Percentiles rank a stretch among this genome's conserved stretches.
Evolutionary conservation across 2,113 vertebrate genomes (phyloP).

Genomic region (Hippocampus barbouri): DNA sequence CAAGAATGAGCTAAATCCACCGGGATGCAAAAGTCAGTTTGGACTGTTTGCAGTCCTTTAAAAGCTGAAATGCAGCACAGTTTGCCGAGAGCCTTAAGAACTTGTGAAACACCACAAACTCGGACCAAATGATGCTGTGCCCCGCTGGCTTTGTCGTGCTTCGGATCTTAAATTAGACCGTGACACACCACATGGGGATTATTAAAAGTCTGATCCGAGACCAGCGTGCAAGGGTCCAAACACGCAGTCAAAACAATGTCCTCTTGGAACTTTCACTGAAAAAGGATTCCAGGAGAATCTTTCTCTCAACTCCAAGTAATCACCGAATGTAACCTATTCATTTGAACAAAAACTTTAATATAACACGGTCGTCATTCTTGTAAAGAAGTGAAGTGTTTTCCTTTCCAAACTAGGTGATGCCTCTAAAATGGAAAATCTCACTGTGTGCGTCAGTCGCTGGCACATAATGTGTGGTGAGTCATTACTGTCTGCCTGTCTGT

Average conservation of each 20-base stretch:
- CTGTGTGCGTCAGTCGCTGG: background rate
- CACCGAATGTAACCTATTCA: background rate
- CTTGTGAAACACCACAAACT: constrained; percentile 10
- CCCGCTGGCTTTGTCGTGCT: constrained; percentile 11
- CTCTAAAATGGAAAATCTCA: background rate
- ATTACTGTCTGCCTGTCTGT: background rate
- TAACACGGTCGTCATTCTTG: background rate
- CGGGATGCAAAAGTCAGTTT: constrained; percentile 1
- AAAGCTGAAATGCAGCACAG: constrained; percentile 6
- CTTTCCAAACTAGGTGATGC: background rate
- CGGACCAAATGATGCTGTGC: constrained; percentile 6
- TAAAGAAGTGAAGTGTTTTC: background rate
- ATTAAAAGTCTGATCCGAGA: constrained; percentile 24
- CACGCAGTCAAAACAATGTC: constrained; percentile 9
- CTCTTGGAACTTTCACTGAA: constrained; percentile 10
- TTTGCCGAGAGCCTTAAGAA: background rate
- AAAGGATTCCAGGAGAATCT: background rate
- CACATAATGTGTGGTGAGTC: background rate
- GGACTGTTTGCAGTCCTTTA: constrained; percentile 4
- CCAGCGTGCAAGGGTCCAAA: constrained; percentile 25
- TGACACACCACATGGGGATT: constrained; percentile 39
- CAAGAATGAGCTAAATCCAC: constrained; percentile 11
- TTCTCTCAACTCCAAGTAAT: constrained; percentile 6
- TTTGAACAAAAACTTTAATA: background rate
- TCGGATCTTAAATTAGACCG: constrained; percentile 42